These are phyloP conservation scores for Rallus crepitans DNA, from an alignment of 2,797 vertebrate species.

Conservation along the genomic window DNA sequence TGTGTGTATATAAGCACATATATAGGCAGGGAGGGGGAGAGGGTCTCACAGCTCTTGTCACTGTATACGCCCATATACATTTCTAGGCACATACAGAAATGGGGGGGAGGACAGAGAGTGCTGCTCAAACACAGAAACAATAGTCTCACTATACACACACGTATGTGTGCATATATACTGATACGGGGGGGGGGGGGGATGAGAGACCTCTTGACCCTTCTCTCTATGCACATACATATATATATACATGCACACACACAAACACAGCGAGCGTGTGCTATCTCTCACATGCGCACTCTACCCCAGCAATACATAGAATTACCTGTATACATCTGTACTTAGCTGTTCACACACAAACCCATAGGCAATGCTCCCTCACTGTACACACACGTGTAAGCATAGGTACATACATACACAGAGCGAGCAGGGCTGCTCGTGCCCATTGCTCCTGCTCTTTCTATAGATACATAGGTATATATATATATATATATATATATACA, in stretches of 20 bases:
- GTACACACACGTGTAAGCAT: neutral
- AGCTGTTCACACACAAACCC: neutral
- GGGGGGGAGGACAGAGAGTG: too few relatives aligned
- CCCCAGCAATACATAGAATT: accelerated
- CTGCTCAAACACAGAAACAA: neutral
- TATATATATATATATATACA: too few relatives aligned
- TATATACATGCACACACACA: neutral
- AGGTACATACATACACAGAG: neutral
- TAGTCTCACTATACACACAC: neutral
- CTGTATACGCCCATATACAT: neutral
- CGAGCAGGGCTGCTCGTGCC: neutral
- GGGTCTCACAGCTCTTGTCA: neutral
- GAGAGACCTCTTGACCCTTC: neutral
- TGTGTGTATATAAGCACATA: neutral
- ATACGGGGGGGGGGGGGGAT: neutral
- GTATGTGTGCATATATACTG: neutral
- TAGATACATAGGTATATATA: neutral
- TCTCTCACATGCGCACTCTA: too few relatives aligned
- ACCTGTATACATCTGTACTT: neutral
- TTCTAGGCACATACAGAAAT: neutral
- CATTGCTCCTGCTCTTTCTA: neutral
- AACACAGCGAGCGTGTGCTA: accelerated
- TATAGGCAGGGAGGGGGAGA: neutral
- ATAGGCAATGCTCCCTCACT: neutral
- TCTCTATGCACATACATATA: neutral